These are phyloP conservation scores for Trinectes maculatus DNA, from an alignment of 2,113 vertebrate genomes.

Conservation along the genomic window DNA sequence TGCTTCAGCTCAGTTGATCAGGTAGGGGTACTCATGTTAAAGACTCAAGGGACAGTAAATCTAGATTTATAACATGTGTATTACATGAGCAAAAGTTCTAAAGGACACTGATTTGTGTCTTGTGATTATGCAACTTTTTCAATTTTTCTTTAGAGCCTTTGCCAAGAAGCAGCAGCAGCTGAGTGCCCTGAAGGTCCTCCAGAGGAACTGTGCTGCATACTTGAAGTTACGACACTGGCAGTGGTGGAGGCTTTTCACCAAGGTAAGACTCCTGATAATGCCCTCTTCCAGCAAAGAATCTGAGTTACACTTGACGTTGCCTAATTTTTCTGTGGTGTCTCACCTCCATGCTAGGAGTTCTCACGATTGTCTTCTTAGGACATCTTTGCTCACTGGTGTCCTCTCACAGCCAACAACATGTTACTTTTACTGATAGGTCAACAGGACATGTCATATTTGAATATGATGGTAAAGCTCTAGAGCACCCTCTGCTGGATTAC, in stretches of 20 bases:
- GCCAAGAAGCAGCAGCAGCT: slow-evolving; percentile 97
- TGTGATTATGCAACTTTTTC: no score
- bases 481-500: not conserved
- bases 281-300: not conserved
- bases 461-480: not conserved
- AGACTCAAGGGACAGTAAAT: no score
- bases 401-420: not conserved
- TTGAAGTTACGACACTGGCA: slow-evolving; percentile 98
- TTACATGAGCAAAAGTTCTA: no score
- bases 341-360: no score
- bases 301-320: not conserved
- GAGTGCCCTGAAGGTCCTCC: slow-evolving; percentile 95
- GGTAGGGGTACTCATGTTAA: no score
- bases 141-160: slow-evolving; percentile 85
- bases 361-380: not conserved
- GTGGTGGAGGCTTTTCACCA: slow-evolving; percentile 99
- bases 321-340: not conserved
- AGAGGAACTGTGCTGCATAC: slow-evolving; percentile 97
- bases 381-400: not conserved
- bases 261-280: slow-evolving; percentile 75
- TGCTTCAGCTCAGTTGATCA: no score
- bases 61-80: no score
- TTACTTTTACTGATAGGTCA: not conserved
- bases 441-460: no score
- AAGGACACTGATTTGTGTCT: not conserved